Percentiles rank a stretch among this genome's conserved stretches.
Evolutionary conservation across 2,797 vertebrate genomes (phyloP).

Genomic region (Myotis vivesi): DNA sequence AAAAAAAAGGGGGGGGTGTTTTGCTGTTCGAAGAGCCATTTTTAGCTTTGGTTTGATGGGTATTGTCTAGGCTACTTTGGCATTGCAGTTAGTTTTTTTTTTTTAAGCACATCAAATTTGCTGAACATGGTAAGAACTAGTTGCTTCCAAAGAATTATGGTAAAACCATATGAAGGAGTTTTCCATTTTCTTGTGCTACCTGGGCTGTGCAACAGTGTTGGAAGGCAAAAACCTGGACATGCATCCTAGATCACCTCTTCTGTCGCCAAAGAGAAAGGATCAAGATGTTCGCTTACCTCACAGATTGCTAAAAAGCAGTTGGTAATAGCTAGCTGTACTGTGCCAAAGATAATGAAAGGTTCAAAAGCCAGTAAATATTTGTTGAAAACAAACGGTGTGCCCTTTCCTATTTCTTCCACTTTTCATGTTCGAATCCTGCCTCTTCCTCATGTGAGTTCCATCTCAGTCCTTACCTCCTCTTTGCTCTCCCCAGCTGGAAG

Average conservation of each 20-base stretch:
- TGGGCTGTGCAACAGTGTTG: background rate
- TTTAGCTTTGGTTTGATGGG: conserved; percentile 3
- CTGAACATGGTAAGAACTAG: background rate
- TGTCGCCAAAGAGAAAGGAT: background rate
- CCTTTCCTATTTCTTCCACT: background rate
- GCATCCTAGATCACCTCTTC: background rate
- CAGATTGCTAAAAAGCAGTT: background rate
- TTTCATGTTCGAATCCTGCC: background rate
- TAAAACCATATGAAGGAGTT: background rate
- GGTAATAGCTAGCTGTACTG: background rate
- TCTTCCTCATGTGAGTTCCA: background rate
- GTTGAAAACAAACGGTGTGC: background rate
- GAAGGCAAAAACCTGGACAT: background rate
- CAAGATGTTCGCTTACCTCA: background rate
- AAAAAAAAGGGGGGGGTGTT: background rate
- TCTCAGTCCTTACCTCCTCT: background rate
- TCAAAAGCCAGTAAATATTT: background rate
- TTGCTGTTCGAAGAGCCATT: background rate
- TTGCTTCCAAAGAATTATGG: background rate
- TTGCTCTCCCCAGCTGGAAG: background rate
- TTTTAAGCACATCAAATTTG: background rate
- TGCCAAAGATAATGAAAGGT: background rate
- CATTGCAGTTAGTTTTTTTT: background rate
- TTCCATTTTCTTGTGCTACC: background rate
- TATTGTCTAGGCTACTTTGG: conserved; percentile 18